A percentile compares a stretch with the other conserved stretches of the same genome.
Evolutionary conservation across 2,888 invertebrate species (phyloP).

Genomic region (Anticlea derivata): DNA sequence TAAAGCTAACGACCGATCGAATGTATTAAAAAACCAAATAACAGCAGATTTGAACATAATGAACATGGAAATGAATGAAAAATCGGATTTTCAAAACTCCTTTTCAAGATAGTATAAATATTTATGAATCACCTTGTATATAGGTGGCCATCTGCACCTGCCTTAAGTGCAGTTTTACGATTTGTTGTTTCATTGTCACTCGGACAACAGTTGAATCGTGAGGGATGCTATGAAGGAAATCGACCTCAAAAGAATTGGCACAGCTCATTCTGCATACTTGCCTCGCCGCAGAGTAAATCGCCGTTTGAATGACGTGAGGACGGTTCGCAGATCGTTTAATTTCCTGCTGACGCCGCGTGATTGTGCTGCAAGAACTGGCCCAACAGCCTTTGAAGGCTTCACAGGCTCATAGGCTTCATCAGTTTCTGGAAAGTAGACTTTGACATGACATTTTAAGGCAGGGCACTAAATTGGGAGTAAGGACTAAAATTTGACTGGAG

Average conservation of each 20-base stretch:
- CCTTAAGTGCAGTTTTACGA: too few species aligned
- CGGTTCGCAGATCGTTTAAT: constrained; percentile 68
- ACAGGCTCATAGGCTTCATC: constrained; percentile 1
- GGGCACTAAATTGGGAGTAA: too few species aligned
- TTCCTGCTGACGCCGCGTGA: constrained; percentile 74
- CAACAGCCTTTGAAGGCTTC: constrained; percentile 35
- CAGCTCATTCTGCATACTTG: constrained; percentile 12
- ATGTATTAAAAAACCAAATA: too few species aligned
- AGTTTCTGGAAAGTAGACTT: constrained; percentile 1
- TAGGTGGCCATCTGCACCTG: too few species aligned
- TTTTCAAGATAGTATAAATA: too few species aligned
- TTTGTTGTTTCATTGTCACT: not conserved
- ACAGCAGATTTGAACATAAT: too few species aligned
- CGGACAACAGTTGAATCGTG: constrained; percentile 2
- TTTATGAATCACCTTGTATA: too few species aligned
- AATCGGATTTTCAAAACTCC: too few species aligned
- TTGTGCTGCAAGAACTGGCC: constrained; percentile 52
- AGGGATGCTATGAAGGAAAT: not conserved
- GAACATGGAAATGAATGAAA: too few species aligned
- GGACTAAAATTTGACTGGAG: too few species aligned
- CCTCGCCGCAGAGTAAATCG: constrained; percentile 33
- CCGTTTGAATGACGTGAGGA: constrained; percentile 64
- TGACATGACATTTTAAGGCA: too few species aligned
- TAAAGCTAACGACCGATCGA: too few species aligned
- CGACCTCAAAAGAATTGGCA: constrained; percentile 23